Conservation (phyloP, 1,140 invertebrate species). For the Sitobion miscanthi region DNA sequence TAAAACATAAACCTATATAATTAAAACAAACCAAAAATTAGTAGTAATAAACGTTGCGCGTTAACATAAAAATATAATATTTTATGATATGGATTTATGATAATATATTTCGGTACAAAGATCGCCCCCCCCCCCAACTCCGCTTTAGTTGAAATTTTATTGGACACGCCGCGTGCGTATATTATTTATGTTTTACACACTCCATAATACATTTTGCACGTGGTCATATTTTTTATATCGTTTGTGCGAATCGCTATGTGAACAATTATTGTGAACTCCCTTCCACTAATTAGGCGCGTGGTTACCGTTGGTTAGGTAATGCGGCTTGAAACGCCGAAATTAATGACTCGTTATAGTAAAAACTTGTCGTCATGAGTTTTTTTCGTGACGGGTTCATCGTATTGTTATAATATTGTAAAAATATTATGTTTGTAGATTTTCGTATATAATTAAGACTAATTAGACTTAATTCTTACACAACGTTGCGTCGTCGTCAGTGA, state of each 20-base stretch:
- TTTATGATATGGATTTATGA: not conserved
- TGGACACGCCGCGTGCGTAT: not conserved
- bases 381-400: not conserved
- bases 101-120: not conserved
- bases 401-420: not conserved
- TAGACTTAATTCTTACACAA: not conserved
- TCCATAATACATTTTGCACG: not conserved
- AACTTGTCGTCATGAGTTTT: not conserved
- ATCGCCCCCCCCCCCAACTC: no score
- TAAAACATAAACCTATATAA: not conserved
- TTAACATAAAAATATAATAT: not conserved
- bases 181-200: not conserved
- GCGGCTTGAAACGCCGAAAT: not conserved
- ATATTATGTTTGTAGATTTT: not conserved
- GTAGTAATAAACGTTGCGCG: not conserved
- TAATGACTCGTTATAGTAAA: conserved; percentile 4
- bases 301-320: not conserved
- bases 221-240: not conserved
- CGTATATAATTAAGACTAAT: not conserved
- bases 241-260: not conserved
- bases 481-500: not conserved
- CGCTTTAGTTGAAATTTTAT: not conserved
- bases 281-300: not conserved
- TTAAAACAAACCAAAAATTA: not conserved
- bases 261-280: not conserved